phyloP scores from a whole-genome alignment of 2,113 vertebrate genomes.

The Neolamprologus caudopunctatus region DNA sequence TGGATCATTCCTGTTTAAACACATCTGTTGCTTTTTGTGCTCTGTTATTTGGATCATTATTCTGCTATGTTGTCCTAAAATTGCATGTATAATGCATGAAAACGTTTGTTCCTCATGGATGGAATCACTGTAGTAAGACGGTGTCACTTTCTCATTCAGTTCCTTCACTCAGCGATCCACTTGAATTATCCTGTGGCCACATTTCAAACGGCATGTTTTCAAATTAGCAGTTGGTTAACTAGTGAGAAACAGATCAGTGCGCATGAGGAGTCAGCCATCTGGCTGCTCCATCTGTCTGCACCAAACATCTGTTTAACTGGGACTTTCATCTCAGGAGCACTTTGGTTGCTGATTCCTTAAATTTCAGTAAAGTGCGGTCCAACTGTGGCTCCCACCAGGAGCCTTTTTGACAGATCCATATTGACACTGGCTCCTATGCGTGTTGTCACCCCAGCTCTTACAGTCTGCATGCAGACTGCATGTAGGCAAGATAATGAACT shows the following conservation, averaged over 20 bases:
- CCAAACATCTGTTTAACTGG: background rate
- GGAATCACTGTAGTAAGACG: background rate
- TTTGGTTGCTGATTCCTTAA: background rate
- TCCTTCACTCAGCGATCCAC: background rate
- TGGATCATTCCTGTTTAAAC: background rate
- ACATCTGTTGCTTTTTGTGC: background rate
- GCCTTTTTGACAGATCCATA: background rate
- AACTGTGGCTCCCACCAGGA: background rate
- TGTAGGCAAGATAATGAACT: background rate
- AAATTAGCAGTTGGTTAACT: background rate
- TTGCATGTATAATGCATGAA: background rate
- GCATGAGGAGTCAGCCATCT: background rate
- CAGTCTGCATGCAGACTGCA: background rate
- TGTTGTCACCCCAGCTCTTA: background rate
- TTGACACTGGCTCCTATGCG: accelerated
- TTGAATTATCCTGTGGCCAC: background rate
- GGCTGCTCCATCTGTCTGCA: background rate
- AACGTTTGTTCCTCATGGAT: accelerated
- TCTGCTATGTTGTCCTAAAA: accelerated
- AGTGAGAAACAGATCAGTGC: background rate
- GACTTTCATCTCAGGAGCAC: background rate
- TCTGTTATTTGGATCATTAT: background rate
- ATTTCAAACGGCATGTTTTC: background rate
- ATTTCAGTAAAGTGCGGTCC: background rate
- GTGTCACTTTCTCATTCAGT: background rate